Percentiles rank a stretch among this genome's conserved stretches.
Evolutionary conservation across 1,140 invertebrate genomes (phyloP).

Genomic region (Drosophila sechellia): DNA sequence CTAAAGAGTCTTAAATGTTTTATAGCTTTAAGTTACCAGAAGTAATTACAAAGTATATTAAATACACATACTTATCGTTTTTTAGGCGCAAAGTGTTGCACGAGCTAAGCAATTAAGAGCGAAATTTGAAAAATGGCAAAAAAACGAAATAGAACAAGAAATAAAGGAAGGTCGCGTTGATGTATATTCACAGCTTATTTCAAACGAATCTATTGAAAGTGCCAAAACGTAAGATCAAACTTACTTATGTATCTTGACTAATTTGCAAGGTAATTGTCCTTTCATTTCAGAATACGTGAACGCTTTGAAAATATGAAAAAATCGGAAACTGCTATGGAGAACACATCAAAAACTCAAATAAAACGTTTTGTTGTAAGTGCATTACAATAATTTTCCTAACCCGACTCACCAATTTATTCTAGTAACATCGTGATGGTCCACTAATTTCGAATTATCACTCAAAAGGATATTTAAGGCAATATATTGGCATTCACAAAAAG

Average conservation of each 20-base stretch:
- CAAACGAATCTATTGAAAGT: conserved; percentile 89
- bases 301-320: conserved; percentile 92
- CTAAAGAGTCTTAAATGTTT: no score
- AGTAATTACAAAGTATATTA: no score
- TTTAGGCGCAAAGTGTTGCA: conserved; percentile 90
- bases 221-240: conserved; percentile 86
- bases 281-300: conserved; percentile 88
- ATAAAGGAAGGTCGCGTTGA: conserved; percentile 73
- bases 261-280: background rate
- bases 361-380: conserved; percentile 94
- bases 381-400: background rate
- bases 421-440: background rate
- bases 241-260: background rate
- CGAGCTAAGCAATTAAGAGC: conserved; percentile 94
- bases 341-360: conserved; percentile 88
- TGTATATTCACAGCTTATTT: conserved; percentile 85
- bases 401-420: background rate
- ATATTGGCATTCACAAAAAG: background rate
- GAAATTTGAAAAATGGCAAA: conserved; percentile 96
- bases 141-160: conserved; percentile 88
- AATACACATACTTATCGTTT: background rate
- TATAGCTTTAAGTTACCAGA: no score
- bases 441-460: background rate
- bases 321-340: conserved; percentile 85
- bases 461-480: background rate